Conservation (phyloP, 2,888 invertebrate species). For the Plagodis dolabraria region DNA sequence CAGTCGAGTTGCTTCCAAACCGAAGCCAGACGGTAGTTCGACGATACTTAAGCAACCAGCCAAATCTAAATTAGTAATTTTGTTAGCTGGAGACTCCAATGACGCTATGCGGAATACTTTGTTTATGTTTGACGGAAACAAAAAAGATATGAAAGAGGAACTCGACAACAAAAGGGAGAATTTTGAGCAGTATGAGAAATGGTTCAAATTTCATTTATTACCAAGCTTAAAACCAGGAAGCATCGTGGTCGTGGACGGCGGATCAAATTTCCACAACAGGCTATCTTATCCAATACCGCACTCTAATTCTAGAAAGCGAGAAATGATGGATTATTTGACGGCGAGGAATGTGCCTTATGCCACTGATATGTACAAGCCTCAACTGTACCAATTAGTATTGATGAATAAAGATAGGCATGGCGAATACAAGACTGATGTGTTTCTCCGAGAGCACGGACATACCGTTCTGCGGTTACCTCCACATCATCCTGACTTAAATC, state of each 20-base stretch:
- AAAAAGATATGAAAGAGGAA: slow-evolving; percentile 47
- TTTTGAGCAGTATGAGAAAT: slow-evolving; percentile 48
- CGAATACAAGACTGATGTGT: slow-evolving; percentile 45
- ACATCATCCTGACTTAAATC: slow-evolving; percentile 45
- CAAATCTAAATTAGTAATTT: slow-evolving; percentile 41
- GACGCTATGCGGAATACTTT: slow-evolving; percentile 42
- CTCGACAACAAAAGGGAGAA: slow-evolving; percentile 42
- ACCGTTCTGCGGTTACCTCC: slow-evolving; percentile 43
- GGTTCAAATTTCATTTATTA: slow-evolving; percentile 45
- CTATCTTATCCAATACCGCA: slow-evolving; percentile 44
- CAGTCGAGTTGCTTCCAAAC: slow-evolving; percentile 45
- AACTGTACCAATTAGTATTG: slow-evolving; percentile 45
- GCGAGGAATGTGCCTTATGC: slow-evolving; percentile 45
- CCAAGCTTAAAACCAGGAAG: slow-evolving; percentile 45
- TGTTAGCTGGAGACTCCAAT: slow-evolving; percentile 46
- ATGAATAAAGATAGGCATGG: slow-evolving; percentile 45
- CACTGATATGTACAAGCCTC: slow-evolving; percentile 46
- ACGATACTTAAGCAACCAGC: slow-evolving; percentile 49
- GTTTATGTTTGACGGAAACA: slow-evolving; percentile 44
- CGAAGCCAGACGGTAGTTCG: slow-evolving; percentile 44
- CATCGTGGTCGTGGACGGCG: slow-evolving; percentile 47
- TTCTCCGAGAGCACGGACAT: slow-evolving; percentile 43
- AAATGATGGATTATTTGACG: slow-evolving; percentile 49
- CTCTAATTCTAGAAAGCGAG: slow-evolving; percentile 46
- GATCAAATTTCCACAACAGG: slow-evolving; percentile 44